These are phyloP conservation scores for Mercenaria mercenaria DNA, from an alignment of 1,140 invertebrate species.

Conservation along the genomic window DNA sequence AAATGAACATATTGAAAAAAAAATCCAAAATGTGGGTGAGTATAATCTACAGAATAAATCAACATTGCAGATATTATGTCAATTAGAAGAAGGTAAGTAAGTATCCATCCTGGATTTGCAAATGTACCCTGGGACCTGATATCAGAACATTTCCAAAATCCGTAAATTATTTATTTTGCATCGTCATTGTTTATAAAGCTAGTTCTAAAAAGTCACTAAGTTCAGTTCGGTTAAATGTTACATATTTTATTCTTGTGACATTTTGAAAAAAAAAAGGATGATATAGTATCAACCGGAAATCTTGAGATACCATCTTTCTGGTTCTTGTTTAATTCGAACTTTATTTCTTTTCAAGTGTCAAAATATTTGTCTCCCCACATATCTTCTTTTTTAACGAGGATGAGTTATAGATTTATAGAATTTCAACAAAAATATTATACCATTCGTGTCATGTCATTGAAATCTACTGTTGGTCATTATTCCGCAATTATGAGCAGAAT, in stretches of 20 bases:
- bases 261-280: neutral
- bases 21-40: too few species aligned
- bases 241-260: neutral
- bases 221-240: neutral
- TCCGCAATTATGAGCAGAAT: conserved; percentile 25
- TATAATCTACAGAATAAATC: too few species aligned
- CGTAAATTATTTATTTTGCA: too few species aligned
- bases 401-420: conserved; percentile 25
- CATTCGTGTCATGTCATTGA: neutral
- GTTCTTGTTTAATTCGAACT: conserved; percentile 1
- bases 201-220: neutral
- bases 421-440: conserved; percentile 10
- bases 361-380: neutral
- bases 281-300: neutral
- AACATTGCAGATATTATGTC: too few species aligned
- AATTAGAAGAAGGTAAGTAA: too few species aligned
- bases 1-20: too few species aligned
- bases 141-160: too few species aligned
- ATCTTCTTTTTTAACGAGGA: conserved; percentile 15
- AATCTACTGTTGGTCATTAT: conserved; percentile 24
- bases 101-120: too few species aligned
- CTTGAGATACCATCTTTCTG: neutral
- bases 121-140: too few species aligned
- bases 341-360: conserved; percentile 32
- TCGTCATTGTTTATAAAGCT: too few species aligned